A percentile compares a stretch with the other conserved stretches of the same genome.
Conservation (phyloP, 2,797 vertebrate species). For the Lithobates pipiens region DNA sequence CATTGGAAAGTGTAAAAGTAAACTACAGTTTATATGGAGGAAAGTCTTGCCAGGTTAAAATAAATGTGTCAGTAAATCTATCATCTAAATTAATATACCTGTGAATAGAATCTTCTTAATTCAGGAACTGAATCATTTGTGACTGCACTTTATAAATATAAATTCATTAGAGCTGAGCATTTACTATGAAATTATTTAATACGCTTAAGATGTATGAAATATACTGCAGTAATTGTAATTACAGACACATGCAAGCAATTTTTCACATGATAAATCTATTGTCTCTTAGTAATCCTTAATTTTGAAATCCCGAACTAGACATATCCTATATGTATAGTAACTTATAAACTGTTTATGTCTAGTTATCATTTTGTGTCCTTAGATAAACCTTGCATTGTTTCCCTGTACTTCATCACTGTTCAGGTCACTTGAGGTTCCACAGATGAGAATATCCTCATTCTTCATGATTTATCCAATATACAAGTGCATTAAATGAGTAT, state of each 20-base stretch:
- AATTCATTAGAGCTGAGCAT: too few relatives aligned
- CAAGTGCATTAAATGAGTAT: constrained; percentile 35
- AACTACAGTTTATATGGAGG: too few relatives aligned
- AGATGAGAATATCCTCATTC: constrained; percentile 11
- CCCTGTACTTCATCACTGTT: constrained; percentile 22
- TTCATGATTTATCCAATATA: constrained; percentile 36
- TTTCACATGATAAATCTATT: neutral
- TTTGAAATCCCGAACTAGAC: neutral
- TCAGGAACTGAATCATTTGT: too few relatives aligned
- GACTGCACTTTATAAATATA: too few relatives aligned
- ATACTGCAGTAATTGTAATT: neutral
- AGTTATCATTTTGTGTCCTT: constrained; percentile 38
- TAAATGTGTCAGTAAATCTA: too few relatives aligned
- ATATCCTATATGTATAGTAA: neutral
- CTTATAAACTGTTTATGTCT: constrained; percentile 22
- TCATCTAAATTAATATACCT: too few relatives aligned
- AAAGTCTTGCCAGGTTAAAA: too few relatives aligned
- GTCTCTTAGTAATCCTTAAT: neutral
- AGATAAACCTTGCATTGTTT: constrained; percentile 37
- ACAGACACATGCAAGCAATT: neutral
- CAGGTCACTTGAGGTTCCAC: constrained; percentile 46
- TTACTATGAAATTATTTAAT: too few relatives aligned
- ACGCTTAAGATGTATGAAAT: too few relatives aligned
- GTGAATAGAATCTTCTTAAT: too few relatives aligned
- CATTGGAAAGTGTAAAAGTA: too few relatives aligned